Conservation (phyloP, 2,888 invertebrate species). For the Cosmia trapezina region DNA sequence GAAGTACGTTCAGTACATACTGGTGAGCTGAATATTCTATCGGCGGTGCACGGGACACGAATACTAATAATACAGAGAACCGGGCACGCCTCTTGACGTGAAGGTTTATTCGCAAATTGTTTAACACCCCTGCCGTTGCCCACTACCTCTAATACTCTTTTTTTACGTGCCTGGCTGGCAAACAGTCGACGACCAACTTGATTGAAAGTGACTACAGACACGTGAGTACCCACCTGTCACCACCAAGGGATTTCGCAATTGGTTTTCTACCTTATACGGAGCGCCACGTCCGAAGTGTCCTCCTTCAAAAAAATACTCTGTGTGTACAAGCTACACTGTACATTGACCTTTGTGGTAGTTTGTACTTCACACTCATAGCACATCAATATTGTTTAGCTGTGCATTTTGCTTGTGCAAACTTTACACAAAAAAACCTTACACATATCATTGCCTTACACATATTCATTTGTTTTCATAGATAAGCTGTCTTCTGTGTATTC, state of each 20-base stretch:
- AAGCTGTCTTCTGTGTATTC: no score
- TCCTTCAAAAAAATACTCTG: not conserved
- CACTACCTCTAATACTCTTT: constrained; percentile 17
- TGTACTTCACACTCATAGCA: no score
- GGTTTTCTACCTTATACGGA: not conserved
- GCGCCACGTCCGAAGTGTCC: no score
- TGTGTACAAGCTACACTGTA: no score
- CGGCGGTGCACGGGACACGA: constrained; percentile 58
- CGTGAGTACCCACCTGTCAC: not conserved
- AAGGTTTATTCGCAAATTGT: constrained; percentile 50
- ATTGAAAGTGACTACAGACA: constrained; percentile 26
- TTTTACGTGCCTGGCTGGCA: constrained; percentile 5
- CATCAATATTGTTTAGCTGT: no score
- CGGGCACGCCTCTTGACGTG: constrained; percentile 23
- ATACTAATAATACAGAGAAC: constrained; percentile 67
- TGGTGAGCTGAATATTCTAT: constrained; percentile 73
- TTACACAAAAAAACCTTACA: no score
- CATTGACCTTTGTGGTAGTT: no score
- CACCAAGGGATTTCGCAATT: not conserved
- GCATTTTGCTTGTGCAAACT: no score
- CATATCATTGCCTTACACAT: no score
- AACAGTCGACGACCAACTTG: not conserved
- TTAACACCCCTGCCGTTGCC: constrained; percentile 30
- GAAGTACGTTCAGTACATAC: constrained; percentile 64
- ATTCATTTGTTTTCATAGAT: no score